A percentile compares a stretch with the other conserved stretches of the same genome.
phyloP scores from a whole-genome alignment of 2,797 vertebrate species.

The Urosaurus nigricauda region DNA sequence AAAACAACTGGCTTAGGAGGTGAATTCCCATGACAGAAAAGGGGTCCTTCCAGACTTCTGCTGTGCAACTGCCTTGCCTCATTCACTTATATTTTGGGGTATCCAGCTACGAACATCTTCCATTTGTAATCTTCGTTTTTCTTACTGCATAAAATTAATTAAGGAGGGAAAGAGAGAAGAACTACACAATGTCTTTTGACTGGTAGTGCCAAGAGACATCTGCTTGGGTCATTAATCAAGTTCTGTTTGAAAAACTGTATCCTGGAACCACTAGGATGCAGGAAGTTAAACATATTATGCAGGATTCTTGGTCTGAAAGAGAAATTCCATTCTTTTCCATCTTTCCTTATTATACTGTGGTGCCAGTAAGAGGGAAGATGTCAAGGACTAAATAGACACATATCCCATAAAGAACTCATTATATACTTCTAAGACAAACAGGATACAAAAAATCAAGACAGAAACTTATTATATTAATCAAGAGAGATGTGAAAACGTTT shows the following conservation, averaged over 20 bases:
- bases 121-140: not conserved
- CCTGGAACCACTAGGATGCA: slow-evolving; percentile 8
- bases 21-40: not conserved
- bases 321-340: slow-evolving; percentile 7
- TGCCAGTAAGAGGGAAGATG: not conserved
- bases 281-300: slow-evolving; percentile 14
- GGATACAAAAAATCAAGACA: not conserved
- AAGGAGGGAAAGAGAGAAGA: not conserved
- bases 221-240: slow-evolving; percentile 14
- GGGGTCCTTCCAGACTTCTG: not conserved
- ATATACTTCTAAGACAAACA: not conserved
- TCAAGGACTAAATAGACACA: not conserved
- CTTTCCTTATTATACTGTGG: not conserved
- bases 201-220: not conserved
- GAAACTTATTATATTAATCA: not conserved
- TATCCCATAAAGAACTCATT: not conserved
- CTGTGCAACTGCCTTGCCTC: not conserved
- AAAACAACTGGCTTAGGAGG: not conserved
- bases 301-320: not conserved
- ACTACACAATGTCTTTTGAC: not conserved
- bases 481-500: not conserved
- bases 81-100: not conserved
- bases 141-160: not conserved
- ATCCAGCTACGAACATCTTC: not conserved
- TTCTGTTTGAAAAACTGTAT: slow-evolving; percentile 13